Base-by-base conservation (phyloP, 1,140 invertebrate genomes). In the Diploscapter pachys region DNA sequence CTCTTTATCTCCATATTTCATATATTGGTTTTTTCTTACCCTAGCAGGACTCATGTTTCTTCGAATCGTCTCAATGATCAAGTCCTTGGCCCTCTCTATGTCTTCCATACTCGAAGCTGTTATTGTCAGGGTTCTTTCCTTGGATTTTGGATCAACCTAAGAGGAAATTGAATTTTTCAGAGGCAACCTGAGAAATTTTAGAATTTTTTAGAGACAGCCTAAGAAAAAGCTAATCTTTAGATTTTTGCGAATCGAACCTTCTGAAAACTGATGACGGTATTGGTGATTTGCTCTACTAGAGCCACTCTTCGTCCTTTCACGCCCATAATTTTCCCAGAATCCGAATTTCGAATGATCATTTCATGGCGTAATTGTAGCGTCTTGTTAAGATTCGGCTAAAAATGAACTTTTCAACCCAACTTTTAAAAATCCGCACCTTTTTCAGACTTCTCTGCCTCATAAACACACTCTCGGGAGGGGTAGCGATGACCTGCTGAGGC, bases 191-290 rank as follows among this genome's bases (percentile, higher is more conserved):
- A 59, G 11, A 13, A 31, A 31, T 31, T 31, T 31, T 31, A 0
- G 31, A 9, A 11, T 8, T 66, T 65, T 72, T 5, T 11, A 13
- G 13, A 13, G 49, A 11, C 9, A 49, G 9, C 49, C 8, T 59
- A 61, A 71, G 9, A 56, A 13, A 71, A 64, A 13, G 62, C 9
- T 8, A 54, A 59, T 9, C 48, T 68, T 51, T 8, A 53, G 6
- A 11, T 13, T 54, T 3, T 3, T 11, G 61, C n/a, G 49, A 13
- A 64, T 55, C 65, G n/a, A 2, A 83, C 94, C 94, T 93, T 91
- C 90, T 96, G 94, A 90, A 96, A 96, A 86, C 93, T 95, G 89
- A 96, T 95, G 88, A 96, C 93, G 83, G 93, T 96, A 89, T 95
- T 93, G 89, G 93, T 95, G 87, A 96, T 90, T 89, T 95, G 93